phyloP scores from a whole-genome alignment of 2,797 vertebrate species.

The Octomys mimax region DNA sequence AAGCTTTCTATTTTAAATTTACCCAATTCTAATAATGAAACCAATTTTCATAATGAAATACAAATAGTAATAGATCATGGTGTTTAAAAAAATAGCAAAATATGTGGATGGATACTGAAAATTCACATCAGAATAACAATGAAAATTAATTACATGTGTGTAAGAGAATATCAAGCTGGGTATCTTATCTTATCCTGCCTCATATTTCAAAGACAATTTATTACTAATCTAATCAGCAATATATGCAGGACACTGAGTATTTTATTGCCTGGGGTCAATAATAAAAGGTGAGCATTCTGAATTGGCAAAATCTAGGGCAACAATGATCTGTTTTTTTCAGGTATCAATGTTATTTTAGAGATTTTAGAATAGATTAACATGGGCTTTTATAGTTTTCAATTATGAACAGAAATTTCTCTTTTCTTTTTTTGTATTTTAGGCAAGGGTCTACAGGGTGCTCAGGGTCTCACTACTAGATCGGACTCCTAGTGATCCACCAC shows the following conservation, averaged over 20 bases:
- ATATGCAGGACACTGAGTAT: neutral
- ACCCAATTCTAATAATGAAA: slow-evolving; percentile 46
- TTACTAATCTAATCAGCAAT: slow-evolving; percentile 5
- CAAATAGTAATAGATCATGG: slow-evolving; percentile 6
- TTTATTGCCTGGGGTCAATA: slow-evolving; percentile 3
- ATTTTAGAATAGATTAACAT: slow-evolving; percentile 46
- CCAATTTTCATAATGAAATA: slow-evolving; percentile 43
- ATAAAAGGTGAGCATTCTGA: slow-evolving; percentile 17
- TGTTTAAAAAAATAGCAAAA: slow-evolving; percentile 40
- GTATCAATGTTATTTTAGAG: slow-evolving; percentile 1
- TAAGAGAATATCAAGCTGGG: neutral
- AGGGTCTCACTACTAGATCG: too few relatives aligned
- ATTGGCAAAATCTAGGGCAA: slow-evolving; percentile 29
- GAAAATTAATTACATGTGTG: slow-evolving; percentile 34
- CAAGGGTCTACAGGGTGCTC: too few relatives aligned
- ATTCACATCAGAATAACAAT: neutral
- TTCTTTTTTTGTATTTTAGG: too few relatives aligned
- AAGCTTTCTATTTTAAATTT: slow-evolving; percentile 55
- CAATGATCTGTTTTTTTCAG: neutral
- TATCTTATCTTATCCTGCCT: slow-evolving; percentile 8
- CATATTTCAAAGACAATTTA: slow-evolving; percentile 67
- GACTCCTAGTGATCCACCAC: too few relatives aligned
- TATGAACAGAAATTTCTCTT: slow-evolving; percentile 49
- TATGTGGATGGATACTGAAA: neutral
- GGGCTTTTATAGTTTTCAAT: slow-evolving; percentile 44